phyloP scores from a whole-genome alignment of 2,797 vertebrate species.

The Hipposideros larvatus region DNA sequence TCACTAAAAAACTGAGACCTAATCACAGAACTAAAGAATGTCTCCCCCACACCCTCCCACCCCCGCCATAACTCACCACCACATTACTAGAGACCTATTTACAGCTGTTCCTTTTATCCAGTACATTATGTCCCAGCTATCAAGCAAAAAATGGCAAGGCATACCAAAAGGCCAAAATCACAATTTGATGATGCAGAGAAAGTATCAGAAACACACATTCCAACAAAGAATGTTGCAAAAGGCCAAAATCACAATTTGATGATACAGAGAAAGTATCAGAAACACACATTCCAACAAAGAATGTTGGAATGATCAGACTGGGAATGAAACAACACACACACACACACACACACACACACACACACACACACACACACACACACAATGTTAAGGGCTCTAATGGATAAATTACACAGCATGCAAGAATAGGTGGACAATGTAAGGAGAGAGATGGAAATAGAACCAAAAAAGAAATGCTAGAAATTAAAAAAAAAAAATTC shows the following conservation, averaged over 20 bases:
- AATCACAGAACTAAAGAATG: background rate
- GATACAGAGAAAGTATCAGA: background rate
- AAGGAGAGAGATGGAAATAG: background rate
- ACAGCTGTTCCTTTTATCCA: background rate
- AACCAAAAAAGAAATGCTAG: background rate
- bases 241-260: background rate
- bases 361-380: too few relatives aligned
- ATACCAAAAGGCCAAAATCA: background rate
- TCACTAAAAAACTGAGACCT: background rate
- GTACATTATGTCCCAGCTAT: background rate
- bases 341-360: too few relatives aligned
- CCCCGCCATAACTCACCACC: background rate
- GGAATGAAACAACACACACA: background rate
- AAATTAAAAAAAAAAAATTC: background rate
- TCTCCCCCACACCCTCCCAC: background rate
- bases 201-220: background rate
- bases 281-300: background rate
- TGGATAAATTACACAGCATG: background rate
- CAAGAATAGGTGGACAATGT: background rate
- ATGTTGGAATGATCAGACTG: background rate
- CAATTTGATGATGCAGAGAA: background rate
- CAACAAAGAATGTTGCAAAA: background rate
- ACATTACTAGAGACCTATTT: background rate
- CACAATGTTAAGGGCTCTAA: background rate
- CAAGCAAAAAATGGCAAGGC: background rate